These are phyloP conservation scores for Tachuris rubrigastra DNA, from an alignment of 2,113 vertebrate species.

Conservation along the genomic window DNA sequence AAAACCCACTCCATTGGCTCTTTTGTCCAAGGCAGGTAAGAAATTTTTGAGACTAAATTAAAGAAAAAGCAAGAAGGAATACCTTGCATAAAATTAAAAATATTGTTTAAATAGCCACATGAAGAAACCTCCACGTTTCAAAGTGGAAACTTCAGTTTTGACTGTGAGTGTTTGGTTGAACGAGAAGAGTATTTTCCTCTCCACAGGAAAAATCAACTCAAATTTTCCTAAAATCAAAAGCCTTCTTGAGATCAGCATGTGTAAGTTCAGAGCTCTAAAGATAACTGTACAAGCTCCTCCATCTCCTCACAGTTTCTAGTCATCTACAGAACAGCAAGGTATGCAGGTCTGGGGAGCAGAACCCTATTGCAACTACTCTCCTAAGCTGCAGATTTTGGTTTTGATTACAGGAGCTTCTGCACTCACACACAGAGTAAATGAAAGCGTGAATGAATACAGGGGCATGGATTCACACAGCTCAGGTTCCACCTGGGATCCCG, in stretches of 20 bases:
- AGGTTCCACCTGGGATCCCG: background rate
- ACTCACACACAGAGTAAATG: background rate
- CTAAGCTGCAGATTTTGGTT: background rate
- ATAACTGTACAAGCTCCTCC: background rate
- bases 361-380: background rate
- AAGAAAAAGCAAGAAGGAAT: background rate
- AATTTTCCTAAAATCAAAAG: background rate
- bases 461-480: background rate
- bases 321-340: background rate
- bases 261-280: background rate
- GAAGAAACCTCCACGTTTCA: background rate
- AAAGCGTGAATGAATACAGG: background rate
- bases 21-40: background rate
- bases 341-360: background rate
- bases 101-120: background rate
- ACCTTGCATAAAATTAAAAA: background rate
- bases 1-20: background rate
- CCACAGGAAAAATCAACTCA: background rate
- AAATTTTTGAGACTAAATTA: background rate
- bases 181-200: background rate
- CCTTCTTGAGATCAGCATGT: background rate
- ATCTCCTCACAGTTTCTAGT: background rate
- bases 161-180: background rate
- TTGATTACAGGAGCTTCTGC: background rate
- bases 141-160: background rate